Evolutionary conservation across 2,113 vertebrate species (phyloP).

Genomic region (Cyanoliseus patagonus): DNA sequence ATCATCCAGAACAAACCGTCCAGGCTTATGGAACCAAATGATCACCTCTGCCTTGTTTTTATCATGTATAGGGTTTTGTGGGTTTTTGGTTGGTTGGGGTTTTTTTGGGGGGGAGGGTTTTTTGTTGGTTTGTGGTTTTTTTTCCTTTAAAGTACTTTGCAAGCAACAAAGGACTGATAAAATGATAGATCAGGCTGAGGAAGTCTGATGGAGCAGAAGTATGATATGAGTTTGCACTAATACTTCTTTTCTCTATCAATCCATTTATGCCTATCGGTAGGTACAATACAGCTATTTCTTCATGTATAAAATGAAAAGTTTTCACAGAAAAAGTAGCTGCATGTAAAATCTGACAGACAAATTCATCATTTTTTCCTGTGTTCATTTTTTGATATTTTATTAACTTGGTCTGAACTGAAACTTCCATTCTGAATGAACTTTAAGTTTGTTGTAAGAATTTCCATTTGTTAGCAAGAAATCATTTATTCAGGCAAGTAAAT

Average conservation of each 20-base stretch:
- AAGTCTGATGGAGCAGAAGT: neutral
- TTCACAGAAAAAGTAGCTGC: neutral
- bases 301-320: neutral
- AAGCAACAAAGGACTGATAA: neutral
- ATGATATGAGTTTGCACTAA: neutral
- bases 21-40: neutral
- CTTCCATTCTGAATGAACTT: neutral
- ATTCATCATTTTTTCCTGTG: neutral
- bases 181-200: neutral
- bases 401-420: neutral
- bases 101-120: rapidly evolving
- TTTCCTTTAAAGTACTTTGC: neutral
- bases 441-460: neutral
- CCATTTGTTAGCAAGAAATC: neutral
- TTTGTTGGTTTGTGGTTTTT: neutral
- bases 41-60: neutral
- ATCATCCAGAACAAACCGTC: neutral
- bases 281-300: neutral
- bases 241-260: neutral
- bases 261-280: neutral
- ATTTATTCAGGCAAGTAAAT: neutral
- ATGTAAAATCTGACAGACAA: neutral
- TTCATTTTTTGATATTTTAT: neutral
- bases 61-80: rapidly evolving
- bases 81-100: rapidly evolving